Percentiles rank a stretch among this genome's conserved stretches.
phyloP scores from a whole-genome alignment of 2,113 vertebrate genomes.

The Atrichornis clamosus region DNA sequence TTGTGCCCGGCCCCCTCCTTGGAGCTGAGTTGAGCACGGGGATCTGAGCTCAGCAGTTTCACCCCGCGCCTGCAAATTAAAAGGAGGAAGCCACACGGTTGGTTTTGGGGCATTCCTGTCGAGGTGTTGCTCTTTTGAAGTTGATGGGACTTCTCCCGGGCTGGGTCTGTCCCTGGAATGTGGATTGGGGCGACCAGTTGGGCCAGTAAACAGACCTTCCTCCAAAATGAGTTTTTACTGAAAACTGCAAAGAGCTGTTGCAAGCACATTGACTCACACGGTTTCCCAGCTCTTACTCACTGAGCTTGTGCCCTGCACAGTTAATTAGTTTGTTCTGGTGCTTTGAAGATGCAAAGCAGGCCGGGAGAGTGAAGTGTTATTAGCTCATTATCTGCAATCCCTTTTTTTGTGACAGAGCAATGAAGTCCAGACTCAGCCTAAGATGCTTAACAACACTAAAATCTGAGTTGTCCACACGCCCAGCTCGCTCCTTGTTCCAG shows the following conservation, averaged over 20 bases:
- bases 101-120: constrained; percentile 1
- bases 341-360: constrained; percentile 60
- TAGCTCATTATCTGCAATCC: constrained; percentile 39
- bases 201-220: constrained; percentile 23
- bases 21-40: neutral
- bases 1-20: accelerated
- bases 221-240: constrained; percentile 49
- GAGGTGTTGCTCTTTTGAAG: constrained; percentile 15
- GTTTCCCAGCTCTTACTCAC: constrained; percentile 52
- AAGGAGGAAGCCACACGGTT: neutral
- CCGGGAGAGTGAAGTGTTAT: constrained; percentile 9
- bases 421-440: neutral
- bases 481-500: neutral
- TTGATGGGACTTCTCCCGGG: neutral
- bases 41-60: constrained; percentile 8
- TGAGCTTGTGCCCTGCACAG: constrained; percentile 39
- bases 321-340: constrained; percentile 52
- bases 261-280: constrained; percentile 40
- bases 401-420: neutral
- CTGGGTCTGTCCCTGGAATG: constrained; percentile 47
- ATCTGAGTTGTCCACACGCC: neutral
- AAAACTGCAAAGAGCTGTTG: constrained; percentile 32
- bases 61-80: neutral
- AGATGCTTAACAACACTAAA: constrained; percentile 1
- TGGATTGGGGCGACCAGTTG: neutral